Evolutionary conservation across 2,113 vertebrate species (phyloP), one percentile per base, ranked within the genome.

Genomic region (Haemorhous mexicanus): DNA sequence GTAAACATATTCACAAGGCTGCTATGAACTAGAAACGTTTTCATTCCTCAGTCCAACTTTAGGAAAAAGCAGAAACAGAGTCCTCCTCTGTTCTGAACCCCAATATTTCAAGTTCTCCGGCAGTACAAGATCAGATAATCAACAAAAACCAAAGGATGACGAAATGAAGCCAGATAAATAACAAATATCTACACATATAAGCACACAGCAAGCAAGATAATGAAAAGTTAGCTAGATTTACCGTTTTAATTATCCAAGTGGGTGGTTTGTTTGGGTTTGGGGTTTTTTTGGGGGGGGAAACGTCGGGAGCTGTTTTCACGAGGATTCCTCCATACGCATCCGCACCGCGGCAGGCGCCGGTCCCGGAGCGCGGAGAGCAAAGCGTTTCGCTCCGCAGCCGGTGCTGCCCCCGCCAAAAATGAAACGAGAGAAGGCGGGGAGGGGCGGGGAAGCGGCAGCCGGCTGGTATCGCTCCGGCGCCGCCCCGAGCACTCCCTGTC

Each of bases 221-320:
- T 19, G 50, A 92, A 88, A 96, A 96, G 92, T 85, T 81, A 87
- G 44, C 64, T 24, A 32, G 52, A 94, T 93, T 96, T 96, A 97
- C 94, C 93, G 94, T 95, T 96, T 80, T 41, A 93, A 81, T 96
- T 86, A 88, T 96, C 93, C 92, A 27, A 86, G 89, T 94, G 73
- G 89, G 86, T 15, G 86, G 83, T 86, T 86, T 88, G 90, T 93
- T 96, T 92, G 84, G 87, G 87, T 90, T 94, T 77, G 63, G 55
- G n/a, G 11, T 43, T 66, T 52, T 64, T 39, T 19, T 26, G 7
- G 11, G 21, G 27, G 4, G 6, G 6, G 7, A 61, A 87, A 43
- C 70, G 87, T 56, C 81, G 47, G 92, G 90, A 87, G 95, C 66
- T 68, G 77, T 43, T 91, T 91, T 75, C 87, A 63, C 10, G 66